A percentile compares a stretch with the other conserved stretches of the same genome.
phyloP scores from a whole-genome alignment of 2,797 vertebrate species.

The Neostethus bicornis region DNA sequence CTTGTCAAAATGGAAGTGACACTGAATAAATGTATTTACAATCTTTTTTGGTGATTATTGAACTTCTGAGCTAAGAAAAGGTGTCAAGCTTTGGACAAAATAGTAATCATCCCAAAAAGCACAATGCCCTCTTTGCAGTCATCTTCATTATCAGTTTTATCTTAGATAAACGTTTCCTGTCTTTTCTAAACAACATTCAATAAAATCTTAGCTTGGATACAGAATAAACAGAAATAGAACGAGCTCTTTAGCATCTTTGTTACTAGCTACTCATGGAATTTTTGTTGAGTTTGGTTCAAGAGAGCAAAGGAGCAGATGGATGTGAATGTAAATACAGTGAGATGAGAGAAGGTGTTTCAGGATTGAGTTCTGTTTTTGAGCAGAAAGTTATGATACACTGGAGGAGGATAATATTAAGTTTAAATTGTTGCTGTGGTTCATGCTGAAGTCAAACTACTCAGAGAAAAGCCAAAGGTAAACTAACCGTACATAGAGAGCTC shows the following conservation, averaged over 20 bases:
- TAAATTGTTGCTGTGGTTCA: background rate
- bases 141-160: background rate
- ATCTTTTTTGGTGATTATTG: too few relatives aligned
- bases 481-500: background rate
- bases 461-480: background rate
- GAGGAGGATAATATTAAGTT: background rate
- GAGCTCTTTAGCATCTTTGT: slow-evolving; percentile 52
- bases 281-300: slow-evolving; percentile 61
- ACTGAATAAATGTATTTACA: too few relatives aligned
- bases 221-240: slow-evolving; percentile 44
- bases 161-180: background rate
- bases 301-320: slow-evolving; percentile 76
- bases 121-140: too few relatives aligned
- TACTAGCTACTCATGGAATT: slow-evolving; percentile 39
- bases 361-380: slow-evolving; percentile 24
- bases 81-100: too few relatives aligned
- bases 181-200: slow-evolving; percentile 10
- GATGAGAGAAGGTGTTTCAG: slow-evolving; percentile 56
- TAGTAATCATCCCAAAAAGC: too few relatives aligned
- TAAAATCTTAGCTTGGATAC: slow-evolving; percentile 38
- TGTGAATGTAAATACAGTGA: slow-evolving; percentile 75
- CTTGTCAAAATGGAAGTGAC: too few relatives aligned
- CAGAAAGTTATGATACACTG: slow-evolving; percentile 9
- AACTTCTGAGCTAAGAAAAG: too few relatives aligned
- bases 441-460: background rate